Conservation (phyloP, 2,888 invertebrate species). For the Bembecia ichneumoniformis region DNA sequence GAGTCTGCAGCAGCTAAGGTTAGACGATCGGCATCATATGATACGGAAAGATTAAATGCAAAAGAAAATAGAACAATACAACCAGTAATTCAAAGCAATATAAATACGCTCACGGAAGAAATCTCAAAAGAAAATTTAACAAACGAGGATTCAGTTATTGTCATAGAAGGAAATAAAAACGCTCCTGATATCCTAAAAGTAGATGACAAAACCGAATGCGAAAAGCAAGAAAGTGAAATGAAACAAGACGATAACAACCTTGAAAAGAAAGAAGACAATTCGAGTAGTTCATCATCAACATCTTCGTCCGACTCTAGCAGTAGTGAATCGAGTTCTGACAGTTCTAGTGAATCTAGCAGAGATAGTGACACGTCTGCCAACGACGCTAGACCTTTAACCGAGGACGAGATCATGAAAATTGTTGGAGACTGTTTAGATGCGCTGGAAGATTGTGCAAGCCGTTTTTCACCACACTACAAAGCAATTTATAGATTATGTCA, state of each 20-base stretch:
- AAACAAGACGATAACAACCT: constrained; percentile 23
- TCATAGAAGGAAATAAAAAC: background rate
- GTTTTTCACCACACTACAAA: constrained; percentile 94
- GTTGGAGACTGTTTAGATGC: constrained; percentile 81
- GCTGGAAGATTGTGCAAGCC: constrained; percentile 85
- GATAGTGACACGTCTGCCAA: constrained; percentile 52
- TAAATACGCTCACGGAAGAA: background rate
- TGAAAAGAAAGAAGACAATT: constrained; percentile 37
- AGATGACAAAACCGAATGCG: constrained; percentile 16
- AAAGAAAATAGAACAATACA: constrained; percentile 13
- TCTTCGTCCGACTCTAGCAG: constrained; percentile 73
- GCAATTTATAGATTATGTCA: constrained; percentile 90
- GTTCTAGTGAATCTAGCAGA: constrained; percentile 68
- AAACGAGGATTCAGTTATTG: background rate
- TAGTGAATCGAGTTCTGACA: constrained; percentile 64
- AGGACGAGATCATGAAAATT: constrained; percentile 73
- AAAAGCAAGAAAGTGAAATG: constrained; percentile 22
- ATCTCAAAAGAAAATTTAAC: background rate
- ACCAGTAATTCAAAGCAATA: constrained; percentile 1
- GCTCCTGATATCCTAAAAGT: constrained; percentile 8
- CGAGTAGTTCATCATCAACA: constrained; percentile 57
- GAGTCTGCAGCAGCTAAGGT: constrained; percentile 62
- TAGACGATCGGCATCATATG: constrained; percentile 57
- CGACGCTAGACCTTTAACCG: constrained; percentile 49
- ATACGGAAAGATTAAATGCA: constrained; percentile 38